Evolutionary conservation across 37 sponge, comb jelly and placozoan species (phyloP).

Genomic region (Aplysina aerophoba): DNA sequence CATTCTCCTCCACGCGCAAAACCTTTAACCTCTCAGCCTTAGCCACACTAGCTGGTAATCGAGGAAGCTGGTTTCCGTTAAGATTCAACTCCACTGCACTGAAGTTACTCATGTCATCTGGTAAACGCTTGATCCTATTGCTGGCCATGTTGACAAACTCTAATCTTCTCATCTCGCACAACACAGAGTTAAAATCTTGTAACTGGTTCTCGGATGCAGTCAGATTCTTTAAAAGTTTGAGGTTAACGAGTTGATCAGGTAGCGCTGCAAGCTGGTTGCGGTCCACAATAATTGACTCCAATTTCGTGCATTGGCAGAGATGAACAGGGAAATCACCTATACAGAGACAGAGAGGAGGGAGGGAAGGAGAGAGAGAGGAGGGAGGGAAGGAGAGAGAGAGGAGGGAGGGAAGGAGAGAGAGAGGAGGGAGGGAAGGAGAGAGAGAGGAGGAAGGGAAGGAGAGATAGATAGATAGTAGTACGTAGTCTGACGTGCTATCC

Average conservation of each 20-base stretch:
- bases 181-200: constrained; percentile 49
- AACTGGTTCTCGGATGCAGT: constrained; percentile 59
- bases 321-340: constrained; percentile 60
- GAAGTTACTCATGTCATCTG: constrained; percentile 46
- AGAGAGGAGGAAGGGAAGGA: too few relatives aligned
- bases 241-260: constrained; percentile 44
- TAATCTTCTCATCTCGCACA: constrained; percentile 59
- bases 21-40: constrained; percentile 74
- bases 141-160: constrained; percentile 66
- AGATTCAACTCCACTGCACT: constrained; percentile 77
- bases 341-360: too few relatives aligned
- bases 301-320: constrained; percentile 55
- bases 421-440: too few relatives aligned
- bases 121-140: constrained; percentile 60
- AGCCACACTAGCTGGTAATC: constrained; percentile 63
- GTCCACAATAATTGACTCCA: constrained; percentile 64
- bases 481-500: too few relatives aligned
- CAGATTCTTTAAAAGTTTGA: constrained; percentile 66
- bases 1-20: constrained; percentile 79
- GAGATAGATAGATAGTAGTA: too few relatives aligned
- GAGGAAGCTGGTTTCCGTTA: constrained; percentile 58
- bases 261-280: constrained; percentile 54
- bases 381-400: too few relatives aligned
- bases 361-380: too few relatives aligned
- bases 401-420: too few relatives aligned